Base-by-base conservation (phyloP, 2,113 vertebrate species). In the Colius striatus region DNA sequence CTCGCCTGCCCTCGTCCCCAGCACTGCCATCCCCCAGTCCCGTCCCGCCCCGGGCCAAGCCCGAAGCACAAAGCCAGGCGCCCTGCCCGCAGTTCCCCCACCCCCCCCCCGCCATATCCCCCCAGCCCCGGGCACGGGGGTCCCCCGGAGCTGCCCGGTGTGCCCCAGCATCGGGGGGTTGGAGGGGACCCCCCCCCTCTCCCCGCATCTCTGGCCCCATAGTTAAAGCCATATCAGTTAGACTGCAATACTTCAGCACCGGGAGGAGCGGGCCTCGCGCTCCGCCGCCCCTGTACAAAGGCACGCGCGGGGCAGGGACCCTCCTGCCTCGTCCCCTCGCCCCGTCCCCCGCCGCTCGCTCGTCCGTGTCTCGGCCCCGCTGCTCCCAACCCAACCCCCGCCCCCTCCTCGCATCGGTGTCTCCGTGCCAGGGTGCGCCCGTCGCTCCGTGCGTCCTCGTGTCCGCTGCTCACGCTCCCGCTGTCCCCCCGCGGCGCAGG, bases 151-250 rank as follows among this genome's bases (percentile, higher is more conserved):
- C 94, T 84, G 78, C 92, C 81, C 84, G 50, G 50, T 94, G 94
- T 83, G 78, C 90, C 13, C 94, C 80, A 70, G 38, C 86, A 75
- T 92, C 81, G 87, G 94, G 89, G 58, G 61, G 68, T 92, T 57
- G 89, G 85, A 85, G 90, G 94, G 96, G 89, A 73, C 73, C 91
- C 97, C 95, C 88, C n/a, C 97, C 9, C 97, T 98, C 72, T 94
- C 90, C 94, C 93, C 74, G 82, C 84, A 89, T 94, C 96, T 94
- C 85, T 87, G 90, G 87, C 92, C 87, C 87, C 94, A 98, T 98
- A 98, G 98, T 98, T 98, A 98, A 98, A 98, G 98, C 98, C 98
- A 98, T 98, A 98, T 98, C 98, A 97, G 98, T 98, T 98, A 98
- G 98, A 98, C 97, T 98, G 98, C 98, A 98, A 98, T 98, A 98